Evolutionary conservation across 2,113 vertebrate species (phyloP), one percentile per base, ranked within the genome.

Genomic region (Myotis lucifugus): DNA sequence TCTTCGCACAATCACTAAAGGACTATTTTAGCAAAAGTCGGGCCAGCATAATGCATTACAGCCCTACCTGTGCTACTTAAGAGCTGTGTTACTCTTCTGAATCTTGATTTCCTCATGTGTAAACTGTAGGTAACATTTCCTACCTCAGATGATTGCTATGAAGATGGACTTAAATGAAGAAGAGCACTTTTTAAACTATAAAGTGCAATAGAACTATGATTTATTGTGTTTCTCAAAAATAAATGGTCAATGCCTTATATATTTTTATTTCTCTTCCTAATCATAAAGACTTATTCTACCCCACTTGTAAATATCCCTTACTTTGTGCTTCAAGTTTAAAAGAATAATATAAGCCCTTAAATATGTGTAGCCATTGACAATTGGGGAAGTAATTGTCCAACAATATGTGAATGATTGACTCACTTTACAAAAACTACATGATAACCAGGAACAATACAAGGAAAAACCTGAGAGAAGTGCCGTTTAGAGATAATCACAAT

Each of bases 341-440:
- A 59, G 19, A 87, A 84, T 72, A 76, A 69, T 42, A 69, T 84
- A 88, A 70, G 21, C 25, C 9, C 9, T 83, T 66, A 66, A 29
- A 70, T 91, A 18, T 54, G n/a, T n/a, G 9, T 52, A 87, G 10
- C 25, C 72, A 54, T 15, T 61, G 25, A 73, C 9, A 50, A 32
- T 59, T 81, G 94, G 73, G 61, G 87, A 89, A 94, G 25, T 34
- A 88, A 95, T 72, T 77, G 32, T 42, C 70, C 29, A 79, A 72
- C 37, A 93, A 85, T 52, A 72, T 8, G 2, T 74, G 46, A 88
- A 81, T 8, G n/a, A 79, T 6, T 23, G 11, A 67, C n/a, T 52
- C 86, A 59, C 42, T 91, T 95, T 48, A 78, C 21, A 74, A 88
- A 93, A 96, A 76, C 9, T 78, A 48, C 13, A 77, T 34, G 19